Evolutionary conservation across 2,113 vertebrate species (phyloP).

Genomic region (Spea bombifrons): DNA sequence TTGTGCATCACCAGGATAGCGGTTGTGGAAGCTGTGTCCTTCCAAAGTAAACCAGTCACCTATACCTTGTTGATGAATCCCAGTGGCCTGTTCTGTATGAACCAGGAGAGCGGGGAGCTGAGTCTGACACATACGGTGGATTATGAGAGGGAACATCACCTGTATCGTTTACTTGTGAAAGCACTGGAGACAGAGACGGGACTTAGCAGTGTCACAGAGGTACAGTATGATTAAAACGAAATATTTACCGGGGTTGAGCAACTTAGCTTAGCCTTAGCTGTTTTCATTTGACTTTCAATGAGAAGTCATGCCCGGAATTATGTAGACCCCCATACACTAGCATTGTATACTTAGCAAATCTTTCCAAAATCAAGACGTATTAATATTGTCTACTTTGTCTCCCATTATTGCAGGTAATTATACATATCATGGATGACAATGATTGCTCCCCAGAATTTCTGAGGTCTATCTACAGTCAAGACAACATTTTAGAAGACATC

Average conservation of each 20-base stretch:
- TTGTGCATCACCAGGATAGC: constrained; percentile 62
- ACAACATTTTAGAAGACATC: constrained; percentile 75
- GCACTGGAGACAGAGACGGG: constrained; percentile 71
- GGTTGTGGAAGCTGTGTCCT: constrained; percentile 78
- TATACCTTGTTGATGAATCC: constrained; percentile 77
- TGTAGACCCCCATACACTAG: no score
- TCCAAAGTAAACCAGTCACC: constrained; percentile 75
- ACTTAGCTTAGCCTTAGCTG: no score
- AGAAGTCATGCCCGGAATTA: no score
- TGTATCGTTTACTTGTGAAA: constrained; percentile 77
- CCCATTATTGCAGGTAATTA: constrained; percentile 65
- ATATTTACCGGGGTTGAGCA: no score
- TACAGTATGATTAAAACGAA: constrained; percentile 37
- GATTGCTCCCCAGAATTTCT: constrained; percentile 89
- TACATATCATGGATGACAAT: constrained; percentile 80
- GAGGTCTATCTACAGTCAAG: constrained; percentile 80
- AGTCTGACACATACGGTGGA: constrained; percentile 73
- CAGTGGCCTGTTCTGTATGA: constrained; percentile 76
- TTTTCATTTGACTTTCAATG: no score
- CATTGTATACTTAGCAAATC: no score
- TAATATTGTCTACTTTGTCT: no score
- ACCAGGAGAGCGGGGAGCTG: constrained; percentile 75
- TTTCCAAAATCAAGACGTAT: no score
- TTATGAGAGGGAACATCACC: constrained; percentile 77
- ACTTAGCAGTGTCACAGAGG: constrained; percentile 79